phyloP scores from a whole-genome alignment of 1,140 invertebrate genomes.

The Amyelois transitella region DNA sequence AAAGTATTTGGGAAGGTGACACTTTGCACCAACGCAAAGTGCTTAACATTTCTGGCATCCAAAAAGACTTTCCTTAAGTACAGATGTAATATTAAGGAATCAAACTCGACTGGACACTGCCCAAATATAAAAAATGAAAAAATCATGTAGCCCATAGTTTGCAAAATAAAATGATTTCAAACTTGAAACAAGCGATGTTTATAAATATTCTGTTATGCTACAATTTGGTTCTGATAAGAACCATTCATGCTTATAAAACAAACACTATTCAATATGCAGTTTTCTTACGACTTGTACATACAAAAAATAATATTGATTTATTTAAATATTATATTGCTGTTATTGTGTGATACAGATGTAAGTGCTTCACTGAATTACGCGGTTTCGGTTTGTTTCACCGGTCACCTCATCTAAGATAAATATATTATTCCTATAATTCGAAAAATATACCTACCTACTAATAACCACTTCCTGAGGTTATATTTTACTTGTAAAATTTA shows the following conservation, averaged over 20 bases:
- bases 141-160: slow-evolving; percentile 17
- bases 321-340: background rate
- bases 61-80: slow-evolving; percentile 51
- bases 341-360: background rate
- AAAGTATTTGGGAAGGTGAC: slow-evolving; percentile 58
- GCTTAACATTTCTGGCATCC: slow-evolving; percentile 40
- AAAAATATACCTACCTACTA: no score
- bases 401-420: no score
- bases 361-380: no score
- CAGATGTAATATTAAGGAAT: slow-evolving; percentile 52
- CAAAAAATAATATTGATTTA: background rate
- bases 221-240: background rate
- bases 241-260: background rate
- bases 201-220: background rate
- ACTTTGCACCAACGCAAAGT: slow-evolving; percentile 53
- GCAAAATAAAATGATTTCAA: slow-evolving; percentile 13
- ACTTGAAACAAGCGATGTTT: slow-evolving; percentile 7
- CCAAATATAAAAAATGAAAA: slow-evolving; percentile 37
- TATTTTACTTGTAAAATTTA: no score
- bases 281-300: background rate
- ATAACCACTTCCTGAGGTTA: no score
- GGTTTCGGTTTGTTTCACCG: no score
- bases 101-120: slow-evolving; percentile 45
- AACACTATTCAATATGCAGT: background rate
- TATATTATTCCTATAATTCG: no score